Base-by-base conservation (phyloP, 2,113 vertebrate species). In the Gorsachius goisagi region DNA sequence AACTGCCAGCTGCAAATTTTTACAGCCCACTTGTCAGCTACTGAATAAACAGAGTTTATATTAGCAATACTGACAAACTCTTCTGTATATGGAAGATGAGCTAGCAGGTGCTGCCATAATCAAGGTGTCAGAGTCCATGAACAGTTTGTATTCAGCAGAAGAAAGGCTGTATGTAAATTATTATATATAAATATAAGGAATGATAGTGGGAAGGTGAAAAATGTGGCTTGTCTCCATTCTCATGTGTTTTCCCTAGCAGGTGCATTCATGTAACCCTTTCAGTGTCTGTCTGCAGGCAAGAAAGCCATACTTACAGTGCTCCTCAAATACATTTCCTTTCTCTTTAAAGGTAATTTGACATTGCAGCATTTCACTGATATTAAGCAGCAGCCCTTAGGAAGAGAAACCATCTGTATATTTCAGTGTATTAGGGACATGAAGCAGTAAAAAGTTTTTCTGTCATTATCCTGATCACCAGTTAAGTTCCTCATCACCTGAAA, bases 41-140 rank as follows among this genome's bases (percentile, higher is more conserved):
- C 91, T 85, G 94, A 93, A 95, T 96, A 93, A 95, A 76, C 73
- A 84, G 91, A 77, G 67, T 86, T 97, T 88, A 47, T 81, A 39
- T 74, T 81, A 93, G 85, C 91, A 64, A 39, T 84, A 79, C 64
- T 90, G 97, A 97, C 93, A 94, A 83, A 94, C 82, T 89, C 75
- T 32, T 84, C 79, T 85, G 41, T 86, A 28, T 68, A 28, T 82
- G 87, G 89, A 81, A 91, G 87, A 89, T 94, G 93, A 94, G 88
- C 76, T 94, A 87, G 95, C 95, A 96, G 91, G 91, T 96, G 95
- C 89, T 93, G 87, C 91, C 39, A 45, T 81, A 95, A 94, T 95
- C 92, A 95, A 96, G 88, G 95, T 95, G 94, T 94, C 88, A 79
- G 72, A 85, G 77, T 59, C 91, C 84, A 63, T 68, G 87, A 88